phyloP scores from a whole-genome alignment of 2,113 vertebrate species.

The Nesogale talazaci region DNA sequence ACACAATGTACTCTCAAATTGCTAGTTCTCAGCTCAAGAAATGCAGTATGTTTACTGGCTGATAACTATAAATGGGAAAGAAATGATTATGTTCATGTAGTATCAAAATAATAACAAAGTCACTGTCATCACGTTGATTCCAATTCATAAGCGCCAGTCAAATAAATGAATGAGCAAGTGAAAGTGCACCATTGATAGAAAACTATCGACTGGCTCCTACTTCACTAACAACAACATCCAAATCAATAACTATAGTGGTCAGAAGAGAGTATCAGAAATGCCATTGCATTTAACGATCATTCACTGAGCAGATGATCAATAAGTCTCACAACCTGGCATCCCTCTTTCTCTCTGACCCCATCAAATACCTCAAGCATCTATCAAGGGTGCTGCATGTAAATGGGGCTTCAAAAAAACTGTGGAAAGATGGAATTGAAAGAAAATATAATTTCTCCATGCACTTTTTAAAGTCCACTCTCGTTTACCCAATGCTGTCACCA shows the following conservation, averaged over 20 bases:
- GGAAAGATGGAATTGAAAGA: too few relatives aligned
- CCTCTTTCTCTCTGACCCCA: not conserved
- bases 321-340: not conserved
- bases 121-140: too few relatives aligned
- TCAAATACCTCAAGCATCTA: not conserved
- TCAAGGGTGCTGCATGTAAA: rapidly evolving
- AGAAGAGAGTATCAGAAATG: not conserved
- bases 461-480: too few relatives aligned
- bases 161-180: not conserved
- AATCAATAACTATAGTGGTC: not conserved
- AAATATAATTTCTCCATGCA: too few relatives aligned
- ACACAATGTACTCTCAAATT: not conserved
- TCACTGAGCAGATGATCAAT: not conserved
- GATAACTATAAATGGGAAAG: too few relatives aligned
- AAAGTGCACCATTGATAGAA: not conserved
- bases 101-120: too few relatives aligned
- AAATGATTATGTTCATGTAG: too few relatives aligned
- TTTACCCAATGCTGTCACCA: too few relatives aligned
- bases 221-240: not conserved
- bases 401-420: not conserved
- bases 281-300: not conserved
- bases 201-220: not conserved
- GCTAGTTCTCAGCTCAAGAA: not conserved
- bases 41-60: not conserved
- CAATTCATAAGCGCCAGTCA: not conserved